Base-by-base conservation (phyloP, 2,888 invertebrate genomes). In the Eucriotettix oculatus region DNA sequence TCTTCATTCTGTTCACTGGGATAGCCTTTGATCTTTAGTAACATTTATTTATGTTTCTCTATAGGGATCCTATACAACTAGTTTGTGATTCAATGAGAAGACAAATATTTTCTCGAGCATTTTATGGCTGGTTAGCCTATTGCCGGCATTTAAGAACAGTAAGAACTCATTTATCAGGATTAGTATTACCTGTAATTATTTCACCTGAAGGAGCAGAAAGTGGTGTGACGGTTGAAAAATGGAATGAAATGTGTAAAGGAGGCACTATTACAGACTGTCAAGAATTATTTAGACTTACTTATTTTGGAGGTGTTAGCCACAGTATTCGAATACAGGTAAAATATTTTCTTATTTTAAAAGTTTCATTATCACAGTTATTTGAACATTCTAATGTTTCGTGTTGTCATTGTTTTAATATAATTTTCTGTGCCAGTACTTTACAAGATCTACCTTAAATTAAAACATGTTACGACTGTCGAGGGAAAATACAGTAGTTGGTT, bases 41-140 rank as follows among this genome's bases (percentile, higher is more conserved):
- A 29, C 29, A 29, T 29, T 29, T 29, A 9, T 2, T 54, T 54
- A 9, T 14, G 3, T 58, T 16, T 52, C n/a, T 60, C 55, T 56
- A 40, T 69, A 79, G 79, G 62, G 74, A 74, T 61, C 77, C 80
- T 54, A 75, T 84, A 64, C 78, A 87, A 71, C 77, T 90, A 67
- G 87, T 96, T 11, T 97, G 95, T 77, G 89, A 90, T 71, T 93
- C 92, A 1, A 96, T 96, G 95, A 86, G 88, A 63, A 83, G 90
- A 12, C 95, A 96, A 76, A 95, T 97, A 61, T 89, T 95, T 65
- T 94, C 94, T 0, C 78, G 96, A 61, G 96, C 96, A 14, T 96
- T 96, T 74, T 95, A 95, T 72, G 96, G 96, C 57, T 96, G 95
- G 96, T 76, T 95, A 63, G 93, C 94, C 1, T 93, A 96, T 71